Conservation (phyloP, 2,797 vertebrate genomes). For the Pipistrellus pygmaeus region DNA sequence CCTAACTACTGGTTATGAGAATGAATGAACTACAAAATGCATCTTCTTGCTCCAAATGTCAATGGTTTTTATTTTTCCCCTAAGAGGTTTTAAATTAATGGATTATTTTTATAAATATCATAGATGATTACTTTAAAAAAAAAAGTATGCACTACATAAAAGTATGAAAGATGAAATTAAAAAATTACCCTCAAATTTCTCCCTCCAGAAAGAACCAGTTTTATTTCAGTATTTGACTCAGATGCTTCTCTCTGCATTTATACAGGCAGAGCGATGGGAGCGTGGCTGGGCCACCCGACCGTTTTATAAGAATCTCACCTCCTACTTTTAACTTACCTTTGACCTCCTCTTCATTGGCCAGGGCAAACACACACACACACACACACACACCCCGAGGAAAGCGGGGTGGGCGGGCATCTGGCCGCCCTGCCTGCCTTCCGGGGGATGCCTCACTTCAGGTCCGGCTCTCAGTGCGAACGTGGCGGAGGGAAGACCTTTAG, state of each 20-base stretch:
- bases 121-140: background rate
- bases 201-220: background rate
- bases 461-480: background rate
- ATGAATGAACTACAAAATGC: no score
- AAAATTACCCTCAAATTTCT: background rate
- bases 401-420: background rate
- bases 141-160: background rate
- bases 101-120: background rate
- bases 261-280: background rate
- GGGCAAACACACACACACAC: background rate
- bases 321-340: background rate
- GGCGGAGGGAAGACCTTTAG: background rate
- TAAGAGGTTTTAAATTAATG: background rate
- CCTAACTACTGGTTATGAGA: background rate
- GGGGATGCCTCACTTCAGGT: background rate
- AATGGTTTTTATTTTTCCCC: no score
- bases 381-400: background rate
- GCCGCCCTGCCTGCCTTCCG: background rate
- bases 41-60: background rate
- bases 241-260: background rate
- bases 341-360: background rate
- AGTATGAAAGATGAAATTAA: slow-evolving; percentile 28
- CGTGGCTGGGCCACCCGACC: background rate
- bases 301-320: background rate
- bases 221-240: background rate